Evolutionary conservation across 2,888 invertebrate genomes (phyloP), one percentile per base, ranked within the genome.

Genomic region (Bellardia bayeri): DNA sequence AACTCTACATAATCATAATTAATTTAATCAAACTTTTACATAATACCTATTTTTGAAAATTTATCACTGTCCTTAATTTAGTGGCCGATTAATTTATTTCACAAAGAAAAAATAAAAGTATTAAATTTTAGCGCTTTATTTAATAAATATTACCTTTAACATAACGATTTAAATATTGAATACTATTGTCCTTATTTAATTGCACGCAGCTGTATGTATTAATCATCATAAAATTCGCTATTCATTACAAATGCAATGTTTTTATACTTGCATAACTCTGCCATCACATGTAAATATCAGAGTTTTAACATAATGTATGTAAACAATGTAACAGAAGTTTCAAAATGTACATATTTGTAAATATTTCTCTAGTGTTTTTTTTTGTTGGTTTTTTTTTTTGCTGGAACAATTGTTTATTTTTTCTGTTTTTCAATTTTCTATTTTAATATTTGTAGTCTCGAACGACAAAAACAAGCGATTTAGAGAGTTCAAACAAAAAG

Each of bases 361-460:
- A 30, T 42, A 30, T 33, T 2, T 37, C 5, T 37, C 37, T 37
- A 6, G n/a, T n/a, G 3, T 13, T 68, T 16, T 4, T 9, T 11
- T 30, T 40, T 37, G 16, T 30, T 42, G 64, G 14, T 51, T 6
- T 23, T 51, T 49, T 69, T 49, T 61, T 4, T 61, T 37, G 3
- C 49, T 58, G 23, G 51, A 71, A 51, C 51, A 80, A 61, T 45
- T 56, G 45, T 81, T 74, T 74, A 45, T 74, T 49, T 66, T 58
- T 23, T 23, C 23, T 23, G 23, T 23, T 23, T 66, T 66, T n/a
- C 23, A 64, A 54, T 64, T 40, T 37, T 64, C 23, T 45, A 14
- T 58, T 74, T 56, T 37, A 16, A 54, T 63, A 54, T 72, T 81
- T 72, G 42, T 54, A 45, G 40, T 42, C 51, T 71, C 42, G 51